Conservation (phyloP, 2,113 vertebrate genomes). For the Syngnathus scovelli region DNA sequence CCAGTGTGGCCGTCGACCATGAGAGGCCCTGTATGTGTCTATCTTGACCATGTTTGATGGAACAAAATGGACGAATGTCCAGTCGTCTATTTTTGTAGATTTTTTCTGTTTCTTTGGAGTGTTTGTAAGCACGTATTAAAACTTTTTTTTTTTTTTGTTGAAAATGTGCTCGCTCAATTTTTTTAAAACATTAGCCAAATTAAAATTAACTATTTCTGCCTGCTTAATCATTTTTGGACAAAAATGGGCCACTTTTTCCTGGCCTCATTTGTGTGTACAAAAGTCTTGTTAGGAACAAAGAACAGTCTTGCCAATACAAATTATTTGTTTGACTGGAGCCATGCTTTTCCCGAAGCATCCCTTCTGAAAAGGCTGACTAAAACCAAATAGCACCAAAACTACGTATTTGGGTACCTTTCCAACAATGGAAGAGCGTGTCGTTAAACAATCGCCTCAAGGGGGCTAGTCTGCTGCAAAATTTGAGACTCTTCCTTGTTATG, state of each 20-base stretch:
- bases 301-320: too few species aligned
- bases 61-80: slow-evolving; percentile 13
- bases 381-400: too few species aligned
- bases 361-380: too few species aligned
- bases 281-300: too few species aligned
- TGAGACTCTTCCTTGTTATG: too few species aligned
- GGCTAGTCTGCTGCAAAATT: too few species aligned
- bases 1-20: neutral
- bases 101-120: slow-evolving; percentile 21
- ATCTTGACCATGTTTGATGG: slow-evolving; percentile 8
- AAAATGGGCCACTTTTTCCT: neutral
- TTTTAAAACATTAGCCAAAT: neutral
- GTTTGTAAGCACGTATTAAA: neutral
- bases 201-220: neutral
- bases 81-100: slow-evolving; percentile 58
- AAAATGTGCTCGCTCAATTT: neutral
- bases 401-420: too few species aligned
- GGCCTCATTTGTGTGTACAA: neutral
- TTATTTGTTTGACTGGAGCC: too few species aligned
- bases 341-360: too few species aligned
- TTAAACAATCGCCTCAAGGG: too few species aligned
- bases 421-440: too few species aligned
- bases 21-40: neutral
- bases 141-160: neutral
- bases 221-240: neutral